A percentile compares a stretch with the other conserved stretches of the same genome.
These are phyloP conservation scores for Ditula angustiorana DNA, from an alignment of 2,888 invertebrate species.

Conservation along the genomic window DNA sequence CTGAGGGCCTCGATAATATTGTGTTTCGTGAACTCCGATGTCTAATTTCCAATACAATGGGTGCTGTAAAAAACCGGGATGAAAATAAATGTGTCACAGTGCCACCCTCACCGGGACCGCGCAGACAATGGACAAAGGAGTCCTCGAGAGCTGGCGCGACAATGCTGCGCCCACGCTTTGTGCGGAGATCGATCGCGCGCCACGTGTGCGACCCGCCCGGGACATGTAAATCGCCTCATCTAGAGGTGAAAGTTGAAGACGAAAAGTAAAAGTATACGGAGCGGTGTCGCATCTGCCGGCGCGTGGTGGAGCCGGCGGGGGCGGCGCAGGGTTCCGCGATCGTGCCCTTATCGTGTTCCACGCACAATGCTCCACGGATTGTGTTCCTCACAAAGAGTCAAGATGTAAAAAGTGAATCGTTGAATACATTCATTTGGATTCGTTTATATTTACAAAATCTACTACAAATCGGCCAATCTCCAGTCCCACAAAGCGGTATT, in stretches of 20 bases:
- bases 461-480: conserved; percentile 75
- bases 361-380: conserved; percentile 65
- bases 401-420: conserved; percentile 66
- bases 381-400: conserved; percentile 65
- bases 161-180: conserved; percentile 59
- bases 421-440: conserved; percentile 62
- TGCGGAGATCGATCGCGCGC: conserved; percentile 61
- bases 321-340: conserved; percentile 67
- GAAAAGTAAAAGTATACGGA: conserved; percentile 79
- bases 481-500: conserved; percentile 35
- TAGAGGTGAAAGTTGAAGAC: conserved; percentile 82
- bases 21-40: conserved; percentile 81
- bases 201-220: conserved; percentile 51
- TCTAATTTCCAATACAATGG: conserved; percentile 85
- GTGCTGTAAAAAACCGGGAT: conserved; percentile 78
- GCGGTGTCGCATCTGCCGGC: conserved; percentile 66
- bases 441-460: conserved; percentile 70
- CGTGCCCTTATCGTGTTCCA: conserved; percentile 65
- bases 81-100: conserved; percentile 84
- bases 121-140: conserved; percentile 81
- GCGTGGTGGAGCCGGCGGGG: conserved; percentile 52
- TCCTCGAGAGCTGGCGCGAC: conserved; percentile 65
- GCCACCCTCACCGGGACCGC: conserved; percentile 74
- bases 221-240: conserved; percentile 77
- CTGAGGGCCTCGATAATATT: conserved; percentile 76